These are phyloP conservation scores for Drosophila bifasciata DNA, from an alignment of 1,140 invertebrate genomes.

Conservation along the genomic window DNA sequence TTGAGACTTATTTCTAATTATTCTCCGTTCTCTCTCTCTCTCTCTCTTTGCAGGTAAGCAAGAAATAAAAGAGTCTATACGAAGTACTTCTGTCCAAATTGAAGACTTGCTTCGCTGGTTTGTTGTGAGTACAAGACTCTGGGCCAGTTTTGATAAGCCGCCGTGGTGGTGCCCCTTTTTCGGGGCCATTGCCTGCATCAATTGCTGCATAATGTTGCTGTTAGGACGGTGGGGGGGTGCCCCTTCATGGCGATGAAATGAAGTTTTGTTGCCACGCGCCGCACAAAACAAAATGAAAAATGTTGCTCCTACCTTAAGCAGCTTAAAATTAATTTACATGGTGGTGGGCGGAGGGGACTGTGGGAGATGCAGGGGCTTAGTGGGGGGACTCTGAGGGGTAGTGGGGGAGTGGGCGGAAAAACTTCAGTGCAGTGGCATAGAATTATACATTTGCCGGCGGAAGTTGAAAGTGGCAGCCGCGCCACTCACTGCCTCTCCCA, in stretches of 20 bases:
- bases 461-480: slow-evolving; percentile 75
- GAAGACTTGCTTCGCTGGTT: background rate
- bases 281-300: slow-evolving; percentile 67
- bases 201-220: slow-evolving; percentile 4
- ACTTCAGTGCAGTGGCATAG: slow-evolving; percentile 67
- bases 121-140: slow-evolving; percentile 25
- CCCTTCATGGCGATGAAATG: slow-evolving; percentile 16
- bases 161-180: slow-evolving; percentile 4
- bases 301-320: slow-evolving; percentile 69
- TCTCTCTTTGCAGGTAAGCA: slow-evolving; percentile 67
- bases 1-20: background rate
- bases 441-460: slow-evolving; percentile 79
- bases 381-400: slow-evolving; percentile 1
- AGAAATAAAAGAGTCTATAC: background rate
- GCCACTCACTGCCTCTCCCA: slow-evolving; percentile 30
- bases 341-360: slow-evolving; percentile 11
- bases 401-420: slow-evolving; percentile 9
- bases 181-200: slow-evolving; percentile 26
- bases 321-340: slow-evolving; percentile 80
- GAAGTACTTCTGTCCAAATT: background rate
- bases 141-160: slow-evolving; percentile 33
- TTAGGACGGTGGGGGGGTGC: too few species aligned
- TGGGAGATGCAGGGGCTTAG: slow-evolving; percentile 6
- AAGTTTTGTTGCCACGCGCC: slow-evolving; percentile 29
- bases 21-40: background rate